These are phyloP conservation scores for Exocentrus adspersus DNA, from an alignment of 2,888 invertebrate genomes.

Conservation along the genomic window DNA sequence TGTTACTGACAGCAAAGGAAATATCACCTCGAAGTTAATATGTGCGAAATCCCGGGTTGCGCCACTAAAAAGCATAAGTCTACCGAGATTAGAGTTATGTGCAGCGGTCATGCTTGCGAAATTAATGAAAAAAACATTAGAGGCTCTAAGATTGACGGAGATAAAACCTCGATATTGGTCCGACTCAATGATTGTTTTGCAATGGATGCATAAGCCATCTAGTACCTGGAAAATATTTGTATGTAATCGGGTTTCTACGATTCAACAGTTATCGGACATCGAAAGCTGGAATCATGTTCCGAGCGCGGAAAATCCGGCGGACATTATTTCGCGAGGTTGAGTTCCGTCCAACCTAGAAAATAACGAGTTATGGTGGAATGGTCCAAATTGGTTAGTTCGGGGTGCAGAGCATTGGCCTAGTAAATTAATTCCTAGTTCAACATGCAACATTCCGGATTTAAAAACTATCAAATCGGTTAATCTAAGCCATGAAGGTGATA, in stretches of 20 bases:
- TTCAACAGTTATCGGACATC: conserved; percentile 11
- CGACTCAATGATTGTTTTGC: conserved; percentile 14
- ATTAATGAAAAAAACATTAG: not conserved
- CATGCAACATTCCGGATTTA: no score
- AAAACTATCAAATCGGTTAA: no score
- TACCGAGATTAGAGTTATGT: conserved; percentile 15
- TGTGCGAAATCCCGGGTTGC: conserved; percentile 7
- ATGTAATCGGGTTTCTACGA: conserved; percentile 15
- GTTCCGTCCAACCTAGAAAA: no score
- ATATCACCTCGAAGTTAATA: conserved; percentile 4
- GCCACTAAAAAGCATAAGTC: conserved; percentile 19
- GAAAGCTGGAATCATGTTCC: conserved; percentile 27
- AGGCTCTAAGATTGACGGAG: conserved; percentile 5
- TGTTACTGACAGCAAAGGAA: not conserved
- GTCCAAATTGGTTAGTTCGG: no score
- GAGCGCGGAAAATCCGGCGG: conserved; percentile 24
- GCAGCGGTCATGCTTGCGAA: conserved; percentile 14
- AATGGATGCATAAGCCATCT: conserved; percentile 1
- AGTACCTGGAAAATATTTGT: conserved; percentile 7
- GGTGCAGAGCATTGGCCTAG: no score
- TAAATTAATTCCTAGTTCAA: no score
- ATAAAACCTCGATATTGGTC: not conserved
- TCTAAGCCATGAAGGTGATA: no score
- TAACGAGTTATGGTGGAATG: no score
- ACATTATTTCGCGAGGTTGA: no score